These are phyloP conservation scores for Darevskia nairensis DNA, from an alignment of 2,797 vertebrate genomes.

Conservation along the genomic window DNA sequence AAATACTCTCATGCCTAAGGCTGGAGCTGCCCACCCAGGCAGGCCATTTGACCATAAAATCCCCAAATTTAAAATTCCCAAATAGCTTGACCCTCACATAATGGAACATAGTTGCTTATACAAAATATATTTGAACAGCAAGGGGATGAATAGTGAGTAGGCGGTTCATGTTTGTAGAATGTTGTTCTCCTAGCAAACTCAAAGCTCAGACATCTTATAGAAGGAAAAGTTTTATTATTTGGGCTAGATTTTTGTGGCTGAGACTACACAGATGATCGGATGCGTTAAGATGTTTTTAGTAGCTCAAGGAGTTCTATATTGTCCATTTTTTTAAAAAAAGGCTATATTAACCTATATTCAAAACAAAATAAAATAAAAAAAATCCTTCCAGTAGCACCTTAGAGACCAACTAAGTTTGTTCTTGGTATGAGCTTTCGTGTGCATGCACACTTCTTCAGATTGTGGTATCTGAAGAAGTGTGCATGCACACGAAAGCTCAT, in stretches of 20 bases:
- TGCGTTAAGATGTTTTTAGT: background rate
- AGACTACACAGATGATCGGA: too few species aligned
- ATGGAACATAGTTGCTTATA: background rate
- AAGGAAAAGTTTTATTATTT: background rate
- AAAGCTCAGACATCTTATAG: background rate
- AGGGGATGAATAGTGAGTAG: background rate
- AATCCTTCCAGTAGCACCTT: too few species aligned
- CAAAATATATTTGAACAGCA: background rate
- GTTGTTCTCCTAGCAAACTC: background rate
- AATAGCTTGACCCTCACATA: background rate
- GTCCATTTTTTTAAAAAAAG: background rate
- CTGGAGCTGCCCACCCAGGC: too few species aligned
- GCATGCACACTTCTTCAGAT: too few species aligned
- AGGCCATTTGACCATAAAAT: too few species aligned
- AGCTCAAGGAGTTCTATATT: background rate
- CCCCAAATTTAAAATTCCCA: too few species aligned
- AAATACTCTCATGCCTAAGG: too few species aligned
- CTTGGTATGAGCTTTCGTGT: too few species aligned
- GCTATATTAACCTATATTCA: background rate
- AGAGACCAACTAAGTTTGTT: too few species aligned
- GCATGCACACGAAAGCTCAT: too few species aligned
- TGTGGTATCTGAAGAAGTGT: too few species aligned
- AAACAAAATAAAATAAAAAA: too few species aligned
- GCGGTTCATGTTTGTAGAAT: background rate
- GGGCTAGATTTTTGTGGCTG: background rate